phyloP scores from a whole-genome alignment of 2,113 vertebrate genomes.

The Cervus canadensis region DNA sequence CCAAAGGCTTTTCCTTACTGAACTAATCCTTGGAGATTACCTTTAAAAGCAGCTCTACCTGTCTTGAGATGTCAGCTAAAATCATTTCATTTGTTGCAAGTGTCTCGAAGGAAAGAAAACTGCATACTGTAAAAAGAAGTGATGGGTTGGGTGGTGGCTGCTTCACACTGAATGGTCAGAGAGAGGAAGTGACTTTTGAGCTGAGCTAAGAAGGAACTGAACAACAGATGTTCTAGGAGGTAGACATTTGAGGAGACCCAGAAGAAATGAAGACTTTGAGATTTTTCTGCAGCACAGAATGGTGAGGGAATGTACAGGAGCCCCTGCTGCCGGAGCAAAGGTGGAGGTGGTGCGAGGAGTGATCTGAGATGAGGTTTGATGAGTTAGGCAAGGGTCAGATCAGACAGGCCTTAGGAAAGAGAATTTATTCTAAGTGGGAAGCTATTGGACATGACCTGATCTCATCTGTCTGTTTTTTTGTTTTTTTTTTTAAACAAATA shows the following conservation, averaged over 20 bases:
- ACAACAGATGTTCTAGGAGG: not conserved
- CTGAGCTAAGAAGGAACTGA: not conserved
- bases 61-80: not conserved
- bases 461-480: not conserved
- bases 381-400: not conserved
- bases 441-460: not conserved
- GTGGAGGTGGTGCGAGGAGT: not conserved
- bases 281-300: not conserved
- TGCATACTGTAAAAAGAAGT: not conserved
- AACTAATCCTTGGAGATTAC: not conserved
- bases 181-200: not conserved
- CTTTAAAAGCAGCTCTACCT: not conserved
- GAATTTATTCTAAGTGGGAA: not conserved
- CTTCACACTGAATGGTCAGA: not conserved
- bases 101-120: not conserved
- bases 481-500: not conserved
- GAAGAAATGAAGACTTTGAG: not conserved
- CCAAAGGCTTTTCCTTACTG: not conserved
- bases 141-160: not conserved
- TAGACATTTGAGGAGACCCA: not conserved
- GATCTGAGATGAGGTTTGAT: not conserved
- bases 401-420: not conserved
- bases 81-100: constrained; percentile 8
- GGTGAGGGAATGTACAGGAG: not conserved
- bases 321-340: not conserved